Base-by-base conservation (phyloP, 2,888 invertebrate species). In the Noctua fimbriata region DNA sequence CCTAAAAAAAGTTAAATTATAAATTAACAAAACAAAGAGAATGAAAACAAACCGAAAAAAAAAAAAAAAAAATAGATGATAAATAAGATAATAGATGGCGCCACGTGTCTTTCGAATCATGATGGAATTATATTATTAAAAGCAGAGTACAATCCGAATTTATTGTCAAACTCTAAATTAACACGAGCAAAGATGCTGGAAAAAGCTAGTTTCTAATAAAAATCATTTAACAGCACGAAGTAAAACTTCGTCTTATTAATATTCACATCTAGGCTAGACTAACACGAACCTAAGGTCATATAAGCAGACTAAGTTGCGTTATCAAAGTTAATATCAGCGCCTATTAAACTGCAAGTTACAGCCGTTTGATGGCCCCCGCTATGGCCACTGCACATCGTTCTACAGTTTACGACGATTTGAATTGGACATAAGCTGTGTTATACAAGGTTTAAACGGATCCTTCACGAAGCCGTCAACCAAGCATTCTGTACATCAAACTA, bases 311-410 rank as follows among this genome's bases (percentile, higher is more conserved):
- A 36, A 71, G 47, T 71, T 71, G 52, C 44, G 28, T 55, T 71
- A 67, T 16, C 24, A 36, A 79, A 75, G 28, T 69, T 69, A 75
- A 65, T 60, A 60, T 73, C 28, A 21, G 7, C 3, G 36, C 1
- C 58, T 0, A 83, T 83, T 49, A 73, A 73, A 44, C 14, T 21
- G 16, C 1, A 47, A 44, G 36, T 83, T 73, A 75, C 21, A 21
- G 69, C n/a, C 18, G 14, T 79, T 73, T 69, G 1, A 69, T 69
- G 36, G 58, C 21, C 60, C 18, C n/a, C 16, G 24, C 4, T 16
- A 65, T 65, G 28, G 69, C 36, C 58, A 32, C n/a, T 21, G 24
- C 6, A n/a, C 28, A 52, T n/a, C 69, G 24, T 63, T 65, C 18
- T 21, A 41, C 5, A 36, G 12, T 79, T 82, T 63, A 82, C 63